Base-by-base conservation (phyloP, 2,888 invertebrate genomes). In the Agapostemon virescens region DNA sequence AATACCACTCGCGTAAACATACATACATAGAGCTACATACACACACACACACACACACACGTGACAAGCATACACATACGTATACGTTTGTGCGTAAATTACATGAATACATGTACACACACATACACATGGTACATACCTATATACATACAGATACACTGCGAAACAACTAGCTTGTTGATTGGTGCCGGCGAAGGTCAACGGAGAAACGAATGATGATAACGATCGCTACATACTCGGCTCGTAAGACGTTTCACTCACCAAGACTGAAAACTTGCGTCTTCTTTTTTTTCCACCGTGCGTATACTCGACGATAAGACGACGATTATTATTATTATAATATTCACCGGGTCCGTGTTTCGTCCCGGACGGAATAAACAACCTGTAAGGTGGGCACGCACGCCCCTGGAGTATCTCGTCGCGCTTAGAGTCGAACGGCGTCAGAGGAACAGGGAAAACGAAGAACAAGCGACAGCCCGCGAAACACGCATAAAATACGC, bases 361-460 rank as follows among this genome's bases (percentile, higher is more conserved):
- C 72, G 69, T 83, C 49, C 79, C 42, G 75, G 77, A 66, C 74
- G 61, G 75, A 75, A 40, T 74, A 66, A 23, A n/a, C 11, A 61
- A 69, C 71, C 69, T 79, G 69, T 79, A 74, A 77, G 49, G 61
- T 55, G 26, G 74, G n/a, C 68, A 74, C 66, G 71, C n/a, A n/a
- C n/a, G n/a, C n/a, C n/a, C 67, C 45, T 45, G 42, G 49, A 63
- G 74, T 74, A 79, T 76, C 84, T 79, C 68, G 81, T 84, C 85
- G 81, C 70, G 77, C 79, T 83, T 74, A 77, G 61, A 73, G 69
- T 83, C 74, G 68, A 67, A 67, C 71, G 55, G 55, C 38, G 68
- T 73, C 30, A 23, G n/a, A 30, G 20, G 69, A 30, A 55, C 26
- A 15, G 55, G 55, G 55, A 55, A 55, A 26, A 52, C n/a, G 23